Conservation (phyloP, 1,140 invertebrate species). For the Drosophila nebulosa region DNA sequence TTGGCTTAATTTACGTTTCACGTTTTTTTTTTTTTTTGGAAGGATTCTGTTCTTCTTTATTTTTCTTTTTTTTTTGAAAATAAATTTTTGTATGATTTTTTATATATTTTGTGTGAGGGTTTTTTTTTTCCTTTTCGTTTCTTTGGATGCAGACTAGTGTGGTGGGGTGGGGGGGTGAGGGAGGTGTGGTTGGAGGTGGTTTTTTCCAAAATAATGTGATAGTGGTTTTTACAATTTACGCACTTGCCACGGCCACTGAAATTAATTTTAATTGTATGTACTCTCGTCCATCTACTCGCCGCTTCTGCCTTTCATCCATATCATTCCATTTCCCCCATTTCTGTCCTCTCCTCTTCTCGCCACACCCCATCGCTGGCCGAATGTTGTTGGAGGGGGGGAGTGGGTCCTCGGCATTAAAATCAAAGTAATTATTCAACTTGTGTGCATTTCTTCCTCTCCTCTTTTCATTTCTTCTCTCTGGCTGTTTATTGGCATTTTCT, state of each 20-base stretch:
- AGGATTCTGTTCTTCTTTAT: too few species aligned
- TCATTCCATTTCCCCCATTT: background rate
- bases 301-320: too few species aligned
- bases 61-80: too few species aligned
- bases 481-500: conserved; percentile 2
- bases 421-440: conserved; percentile 77
- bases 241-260: conserved; percentile 66
- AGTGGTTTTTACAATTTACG: conserved; percentile 76
- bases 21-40: too few species aligned
- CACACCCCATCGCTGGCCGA: background rate
- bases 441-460: conserved; percentile 26
- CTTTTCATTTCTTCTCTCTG: background rate
- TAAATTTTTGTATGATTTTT: conserved; percentile 22
- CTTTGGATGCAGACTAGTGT: too few species aligned
- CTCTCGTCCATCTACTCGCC: background rate
- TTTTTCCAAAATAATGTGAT: conserved; percentile 66
- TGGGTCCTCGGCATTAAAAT: conserved; percentile 57
- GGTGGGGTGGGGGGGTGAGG: too few species aligned
- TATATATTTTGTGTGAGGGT: conserved; percentile 42
- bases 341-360: background rate
- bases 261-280: conserved; percentile 74
- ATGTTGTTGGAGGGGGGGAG: too few species aligned
- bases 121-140: conserved; percentile 6
- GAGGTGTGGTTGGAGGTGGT: too few species aligned
- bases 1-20: conserved; percentile 76